Evolutionary conservation across 2,888 invertebrate species (phyloP).

Genomic region (Platycnemis pennipes): DNA sequence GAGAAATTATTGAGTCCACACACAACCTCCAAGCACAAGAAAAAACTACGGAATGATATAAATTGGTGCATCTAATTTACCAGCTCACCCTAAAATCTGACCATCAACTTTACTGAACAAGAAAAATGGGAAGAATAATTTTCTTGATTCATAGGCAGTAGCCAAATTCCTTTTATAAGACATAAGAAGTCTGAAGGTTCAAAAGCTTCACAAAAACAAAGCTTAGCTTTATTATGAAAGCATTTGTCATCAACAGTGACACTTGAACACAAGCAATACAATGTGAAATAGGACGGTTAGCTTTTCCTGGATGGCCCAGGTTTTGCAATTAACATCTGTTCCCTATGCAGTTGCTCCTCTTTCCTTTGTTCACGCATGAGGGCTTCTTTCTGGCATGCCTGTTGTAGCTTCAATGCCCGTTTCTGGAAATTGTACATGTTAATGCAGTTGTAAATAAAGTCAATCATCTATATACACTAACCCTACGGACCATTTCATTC

Average conservation of each 20-base stretch:
- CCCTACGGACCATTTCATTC: too few species aligned
- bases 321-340: constrained; percentile 77
- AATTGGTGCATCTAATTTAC: too few species aligned
- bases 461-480: neutral
- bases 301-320: constrained; percentile 69
- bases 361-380: constrained; percentile 76
- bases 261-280: neutral
- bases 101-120: too few species aligned
- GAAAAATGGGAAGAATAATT: too few species aligned
- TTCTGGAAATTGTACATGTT: constrained; percentile 76
- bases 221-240: neutral
- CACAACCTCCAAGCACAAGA: too few species aligned
- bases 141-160: too few species aligned
- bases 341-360: constrained; percentile 77
- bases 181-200: too few species aligned
- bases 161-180: too few species aligned
- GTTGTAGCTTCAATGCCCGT: constrained; percentile 78
- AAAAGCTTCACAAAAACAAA: neutral
- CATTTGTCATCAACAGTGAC: neutral
- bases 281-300: neutral
- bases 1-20: too few species aligned
- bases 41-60: too few species aligned
- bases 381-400: constrained; percentile 78
- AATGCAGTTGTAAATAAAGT: neutral
- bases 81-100: too few species aligned